Evolutionary conservation across 2,797 vertebrate genomes (phyloP), one percentile per base, ranked within the genome.

Genomic region (Sebastes paucispinis): DNA sequence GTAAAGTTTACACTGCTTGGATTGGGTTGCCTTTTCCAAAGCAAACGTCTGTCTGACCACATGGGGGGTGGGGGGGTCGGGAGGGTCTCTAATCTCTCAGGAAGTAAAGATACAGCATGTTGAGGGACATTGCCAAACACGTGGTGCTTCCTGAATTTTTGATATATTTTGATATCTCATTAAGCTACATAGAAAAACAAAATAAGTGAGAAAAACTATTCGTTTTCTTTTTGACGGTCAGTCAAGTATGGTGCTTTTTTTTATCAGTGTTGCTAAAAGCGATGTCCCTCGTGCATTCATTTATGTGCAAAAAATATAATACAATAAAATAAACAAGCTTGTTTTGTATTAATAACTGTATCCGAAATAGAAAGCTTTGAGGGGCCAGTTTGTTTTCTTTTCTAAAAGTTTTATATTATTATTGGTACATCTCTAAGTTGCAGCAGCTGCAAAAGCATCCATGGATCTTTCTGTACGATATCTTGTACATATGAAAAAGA

Each of bases 401-500:
- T 93, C 29, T 94, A 86, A 87, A 88, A 86, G 84, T 87, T 91
- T 85, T 87, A 39, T 39, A 39, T 43, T 88, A 43, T 92, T 94
- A 89, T 91, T 94, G 90, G 83, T 92, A 89, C 92, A 92, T 94
- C 81, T 90, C 70, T 86, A 89, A 92, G 92, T 92, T 94, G 93
- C 93, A 90, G 87, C 89, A 91, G 92, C 87, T 89, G 92, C 93
- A 93, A 93, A 88, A 79, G 73, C 90, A 87, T 88, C 91, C 87
- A 91, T 84, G 69, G 75, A 92, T 93, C 89, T 91, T 92, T 94
- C 91, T 97, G 96, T 96, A 94, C 94, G 79, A 95, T 96, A 96
- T 96, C 94, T 47, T 97, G 96, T 97, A 97, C 96, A 97, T 97
- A 97, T 95, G 93, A 96, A 96, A 95, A 92, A 96, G 95, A 97